Base-by-base conservation (phyloP, 2,888 invertebrate species). In the Acrobeloides nanus region DNA sequence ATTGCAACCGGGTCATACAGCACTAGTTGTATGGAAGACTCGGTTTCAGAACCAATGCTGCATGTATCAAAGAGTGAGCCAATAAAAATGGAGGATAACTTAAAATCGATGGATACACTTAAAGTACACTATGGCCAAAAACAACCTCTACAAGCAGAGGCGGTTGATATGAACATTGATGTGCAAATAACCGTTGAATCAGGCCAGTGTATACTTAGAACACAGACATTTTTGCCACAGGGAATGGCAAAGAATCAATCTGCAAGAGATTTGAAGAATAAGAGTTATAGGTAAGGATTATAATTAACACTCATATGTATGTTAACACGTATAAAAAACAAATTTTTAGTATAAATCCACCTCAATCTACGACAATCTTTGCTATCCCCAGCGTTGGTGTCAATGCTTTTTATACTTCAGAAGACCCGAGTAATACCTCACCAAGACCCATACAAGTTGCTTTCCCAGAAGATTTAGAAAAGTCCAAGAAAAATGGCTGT, bases 371-470 rank as follows among this genome's bases (percentile, higher is more conserved):
- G 12, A 50, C 50, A 5, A 41, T 17, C 1, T 23, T 44, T 21
- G 37, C 34, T n/a, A 52, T 52, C n/a, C 58, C 58, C 33, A 62
- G 63, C 46, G 57, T 90, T 61, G 87, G 89, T 74, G 86, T 89
- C 26, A 87, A 87, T 80, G 82, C 86, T 7, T 61, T 61, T 53
- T 68, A 66, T 48, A 57, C 61, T 7, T 64, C 64, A n/a, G 59
- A 66, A 26, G 61, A 61, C 23, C 17, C 44, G 5, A 32, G 24
- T 2, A 27, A 46, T 15, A 23, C 34, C 2, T 39, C 38, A 18
- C 59, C 57, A 1, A 26, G 31, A 18, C 25, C 32, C 8, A 31
- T 57, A 10, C 20, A 20, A 17, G 24, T 17, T 25, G 46, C 49
- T 21, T 49, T 49, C 29, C 25, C 23, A 18, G 46, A 45, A 12